Evolutionary conservation across 1,140 invertebrate genomes (phyloP), one percentile per base, ranked within the genome.

Genomic region (Dinoponera quadriceps): DNA sequence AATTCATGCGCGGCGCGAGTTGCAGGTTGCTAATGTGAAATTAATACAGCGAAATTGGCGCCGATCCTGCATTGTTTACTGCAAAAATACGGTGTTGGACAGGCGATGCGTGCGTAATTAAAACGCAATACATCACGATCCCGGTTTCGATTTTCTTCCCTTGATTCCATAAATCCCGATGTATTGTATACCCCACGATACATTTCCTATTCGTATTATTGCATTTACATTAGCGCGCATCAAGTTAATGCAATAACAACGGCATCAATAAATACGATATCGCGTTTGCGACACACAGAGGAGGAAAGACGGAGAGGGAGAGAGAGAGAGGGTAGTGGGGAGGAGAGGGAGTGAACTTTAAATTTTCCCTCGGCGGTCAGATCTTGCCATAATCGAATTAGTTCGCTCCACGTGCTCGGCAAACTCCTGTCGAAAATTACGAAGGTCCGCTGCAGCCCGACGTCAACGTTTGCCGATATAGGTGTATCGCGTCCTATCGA

Each of bases 331-430:
- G 11, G 38, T n/a, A n/a, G n/a, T n/a, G n/a, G n/a, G n/a, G n/a
- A n/a, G 11, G 38, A 44, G 38, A 44, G 7, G 38, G 20, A 74
- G 51, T 44, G 51, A 83, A 83, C 63, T 85, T 83, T 83, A 75
- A 85, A 85, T 83, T 83, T 62, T 85, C 71, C 71, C 84, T 48
- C 48, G 60, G 68, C 78, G 81, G 55, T 80, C 54, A 60, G 20
- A 59, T 51, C 14, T 60, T 57, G 38, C 20, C 72, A 69, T 75
- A 82, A 72, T 66, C 77, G 48, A 65, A 72, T 66, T 82, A 73
- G 80, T 82, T 68, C 66, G 60, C 33, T 65, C 59, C 78, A 81
- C 77, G 78, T 82, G 33, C 22, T 78, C 72, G 29, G 59, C 65
- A 63, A 78, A 81, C 59, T 60, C 63, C 27, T 60, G 75, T 51